Conservation (phyloP, 2,113 vertebrate genomes). For the Cairina moschata region DNA sequence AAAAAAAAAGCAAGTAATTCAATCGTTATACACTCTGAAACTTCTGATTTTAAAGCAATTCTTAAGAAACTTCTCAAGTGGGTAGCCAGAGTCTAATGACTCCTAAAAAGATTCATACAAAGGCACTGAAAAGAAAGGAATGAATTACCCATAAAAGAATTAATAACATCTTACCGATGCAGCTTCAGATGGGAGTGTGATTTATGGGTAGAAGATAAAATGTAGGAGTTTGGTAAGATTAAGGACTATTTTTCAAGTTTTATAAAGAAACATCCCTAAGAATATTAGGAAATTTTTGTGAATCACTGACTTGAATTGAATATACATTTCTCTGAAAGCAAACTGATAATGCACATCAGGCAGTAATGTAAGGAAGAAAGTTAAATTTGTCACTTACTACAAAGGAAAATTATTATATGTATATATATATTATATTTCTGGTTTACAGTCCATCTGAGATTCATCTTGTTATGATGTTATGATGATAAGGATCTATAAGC, state of each 20-base stretch:
- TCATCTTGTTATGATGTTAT: neutral
- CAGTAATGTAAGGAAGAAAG: neutral
- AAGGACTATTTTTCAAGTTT: slow-evolving; percentile 3
- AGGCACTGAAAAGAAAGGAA: neutral
- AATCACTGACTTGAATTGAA: neutral
- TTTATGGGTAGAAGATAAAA: slow-evolving; percentile 43
- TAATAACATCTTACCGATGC: neutral
- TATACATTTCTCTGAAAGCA: neutral
- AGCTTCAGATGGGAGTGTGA: neutral
- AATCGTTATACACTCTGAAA: neutral
- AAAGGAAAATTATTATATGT: neutral
- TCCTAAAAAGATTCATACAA: neutral
- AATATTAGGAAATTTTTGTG: neutral
- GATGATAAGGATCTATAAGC: neutral
- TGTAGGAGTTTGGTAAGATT: neutral
- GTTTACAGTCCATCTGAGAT: neutral
- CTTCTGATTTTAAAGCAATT: neutral
- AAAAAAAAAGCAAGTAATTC: neutral
- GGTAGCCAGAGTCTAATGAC: neutral
- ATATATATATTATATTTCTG: neutral
- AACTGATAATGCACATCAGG: neutral
- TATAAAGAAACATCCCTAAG: neutral
- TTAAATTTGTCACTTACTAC: neutral
- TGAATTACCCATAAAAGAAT: slow-evolving; percentile 3
- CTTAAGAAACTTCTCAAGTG: neutral